Evolutionary conservation across 2,113 vertebrate species (phyloP), one percentile per base, ranked within the genome.

Genomic region (Ovis aries): DNA sequence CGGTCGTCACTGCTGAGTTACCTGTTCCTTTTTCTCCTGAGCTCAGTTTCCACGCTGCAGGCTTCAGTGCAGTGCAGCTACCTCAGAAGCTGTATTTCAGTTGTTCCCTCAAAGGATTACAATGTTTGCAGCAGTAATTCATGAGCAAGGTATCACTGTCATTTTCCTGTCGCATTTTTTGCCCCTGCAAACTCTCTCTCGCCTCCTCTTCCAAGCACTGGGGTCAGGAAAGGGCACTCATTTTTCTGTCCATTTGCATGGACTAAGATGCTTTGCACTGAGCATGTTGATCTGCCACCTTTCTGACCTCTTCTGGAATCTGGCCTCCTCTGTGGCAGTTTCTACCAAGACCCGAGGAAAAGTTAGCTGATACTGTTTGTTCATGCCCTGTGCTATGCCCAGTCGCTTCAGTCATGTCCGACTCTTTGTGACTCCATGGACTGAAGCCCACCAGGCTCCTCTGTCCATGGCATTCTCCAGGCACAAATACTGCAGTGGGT

Each of bases 91-190:
- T 0, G 0, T 60, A 21, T 94, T 97, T 97, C 94, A 97, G 87
- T 96, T n/a, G 74, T 78, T 97, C 94, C 82, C 91, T 97, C 87
- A 17, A 88, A 90, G 33, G 62, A 29, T 71, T 96, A 74, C 17
- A 91, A 86, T 74, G 62, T 78, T 96, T 93, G 82, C 91, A 95
- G 93, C 95, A 97, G 31, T 98, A 97, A 97, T 97, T 98, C 97
- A 94, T 85, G 88, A 88, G 97, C 90, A 98, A 98, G 97, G 95
- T 92, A 95, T 97, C 95, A 94, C 94, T 98, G 92, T 88, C 96
- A 90, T 95, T 98, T 98, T 97, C 94, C 97, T 96, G 93, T 96
- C 80, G 94, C 64, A 62, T 92, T 98, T 93, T 92, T 95, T 93
- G 87, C 95, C 94, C 97, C 94, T 97, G 95, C 97, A 97, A 97